Evolutionary conservation across 2,797 vertebrate genomes (phyloP), one percentile per base, ranked within the genome.

Genomic region (Acipenser transmontanus): DNA sequence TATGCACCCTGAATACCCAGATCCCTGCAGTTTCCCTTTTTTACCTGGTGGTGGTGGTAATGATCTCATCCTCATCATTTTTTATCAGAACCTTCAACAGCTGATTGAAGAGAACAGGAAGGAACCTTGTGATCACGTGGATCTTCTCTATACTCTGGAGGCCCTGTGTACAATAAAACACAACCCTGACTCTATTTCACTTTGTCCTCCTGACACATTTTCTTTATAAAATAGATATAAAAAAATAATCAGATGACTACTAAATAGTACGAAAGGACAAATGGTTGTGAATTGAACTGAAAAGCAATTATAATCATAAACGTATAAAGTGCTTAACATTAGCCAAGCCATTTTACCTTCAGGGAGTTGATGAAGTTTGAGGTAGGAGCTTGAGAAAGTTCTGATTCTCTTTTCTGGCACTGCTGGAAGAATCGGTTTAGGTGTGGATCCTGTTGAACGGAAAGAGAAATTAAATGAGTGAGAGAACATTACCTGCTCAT

Each of bases 41-140:
- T 71, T 91, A 98, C 97, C 97, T 97, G 80, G 92, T 94, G 83
- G 94, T 88, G 73, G 91, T 80, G 68, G 88, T 89, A 63, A 88
- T 89, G 77, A 98, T 91, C 61, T 97, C 93, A 17, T 97, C 96
- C 1, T 94, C 88, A 59, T 89, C 90, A 65, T 93, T 97, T 80
- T 97, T 90, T 68, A 93, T 93, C 72, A 99, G 88, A 80, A 97
- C 93, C 85, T 94, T 90, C 79, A 99, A 94, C 67, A 99, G 93
- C 54, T 98, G 96, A 87, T 99, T 98, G 77, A 99, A 89, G 72
- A 99, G 92, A 69, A 98, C 76, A 17, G 97, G 97, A 72, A 99
- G 91, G 79, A 98, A 98, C 74, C 91, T 89, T 77, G 98, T 90
- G 71, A 99, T 93, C 62, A 95, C 92, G 60, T 94, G 92, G 80